These are phyloP conservation scores for Syngnathus scovelli DNA, from an alignment of 2,113 vertebrate species.

Conservation along the genomic window DNA sequence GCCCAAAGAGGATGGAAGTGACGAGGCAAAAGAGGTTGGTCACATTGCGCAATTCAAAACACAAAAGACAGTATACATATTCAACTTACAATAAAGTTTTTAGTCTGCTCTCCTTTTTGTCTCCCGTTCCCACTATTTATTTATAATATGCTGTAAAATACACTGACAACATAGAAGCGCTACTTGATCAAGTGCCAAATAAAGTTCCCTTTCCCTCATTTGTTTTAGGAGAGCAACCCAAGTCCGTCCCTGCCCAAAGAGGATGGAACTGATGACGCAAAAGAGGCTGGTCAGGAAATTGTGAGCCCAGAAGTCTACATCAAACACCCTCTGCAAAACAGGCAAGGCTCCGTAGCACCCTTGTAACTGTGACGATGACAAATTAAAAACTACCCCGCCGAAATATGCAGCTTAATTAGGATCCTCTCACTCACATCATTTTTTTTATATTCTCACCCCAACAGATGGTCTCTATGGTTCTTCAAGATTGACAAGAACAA, in stretches of 20 bases:
- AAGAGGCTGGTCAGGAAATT: conserved; percentile 83
- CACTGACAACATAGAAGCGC: neutral
- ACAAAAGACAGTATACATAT: too few relatives aligned
- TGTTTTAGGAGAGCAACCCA: conserved; percentile 79
- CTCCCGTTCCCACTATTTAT: too few relatives aligned
- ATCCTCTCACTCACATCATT: conserved; percentile 15
- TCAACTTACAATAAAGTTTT: too few relatives aligned
- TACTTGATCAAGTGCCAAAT: neutral
- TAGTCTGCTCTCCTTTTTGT: too few relatives aligned
- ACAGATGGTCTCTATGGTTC: conserved; percentile 98
- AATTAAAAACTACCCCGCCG: neutral
- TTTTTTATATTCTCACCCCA: conserved; percentile 21
- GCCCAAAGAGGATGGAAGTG: conserved; percentile 82
- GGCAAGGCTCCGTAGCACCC: conserved; percentile 60
- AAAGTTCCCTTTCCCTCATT: neutral
- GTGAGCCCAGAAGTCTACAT: conserved; percentile 91
- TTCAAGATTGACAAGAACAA: conserved; percentile 99
- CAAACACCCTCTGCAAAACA: conserved; percentile 98
- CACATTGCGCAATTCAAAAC: conserved; percentile 46
- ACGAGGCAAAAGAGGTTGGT: conserved; percentile 77
- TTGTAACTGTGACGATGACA: neutral
- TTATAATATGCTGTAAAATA: neutral
- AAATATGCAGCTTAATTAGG: too few relatives aligned
- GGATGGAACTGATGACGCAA: conserved; percentile 78
- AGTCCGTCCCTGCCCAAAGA: conserved; percentile 81